A percentile compares a stretch with the other conserved stretches of the same genome.
Conservation (phyloP, 2,888 invertebrate species). For the Volucella bombylans region DNA sequence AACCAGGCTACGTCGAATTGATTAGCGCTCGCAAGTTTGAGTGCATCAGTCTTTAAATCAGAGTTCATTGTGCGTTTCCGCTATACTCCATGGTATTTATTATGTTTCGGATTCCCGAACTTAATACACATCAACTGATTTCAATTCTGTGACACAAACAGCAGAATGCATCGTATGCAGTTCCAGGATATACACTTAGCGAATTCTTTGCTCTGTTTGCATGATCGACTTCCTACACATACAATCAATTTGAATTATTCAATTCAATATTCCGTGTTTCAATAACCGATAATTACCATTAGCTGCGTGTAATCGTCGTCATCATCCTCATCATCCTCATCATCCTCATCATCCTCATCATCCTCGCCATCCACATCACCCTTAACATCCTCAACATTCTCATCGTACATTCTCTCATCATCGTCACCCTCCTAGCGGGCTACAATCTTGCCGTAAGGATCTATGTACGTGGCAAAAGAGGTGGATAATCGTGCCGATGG, state of each 20-base stretch:
- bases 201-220: too few species aligned
- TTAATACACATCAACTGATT: too few species aligned
- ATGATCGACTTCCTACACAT: not conserved
- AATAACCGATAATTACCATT: slow-evolving; percentile 71
- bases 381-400: not conserved
- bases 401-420: not conserved
- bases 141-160: too few species aligned
- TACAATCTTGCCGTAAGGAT: slow-evolving; percentile 23
- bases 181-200: too few species aligned
- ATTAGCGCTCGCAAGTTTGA: too few species aligned
- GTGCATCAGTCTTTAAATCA: too few species aligned
- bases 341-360: slow-evolving; percentile 18
- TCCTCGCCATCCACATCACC: not conserved
- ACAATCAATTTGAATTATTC: slow-evolving; percentile 68
- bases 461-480: not conserved
- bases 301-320: slow-evolving; percentile 65
- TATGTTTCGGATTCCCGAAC: too few species aligned
- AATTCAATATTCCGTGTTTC: slow-evolving; percentile 70
- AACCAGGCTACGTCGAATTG: too few species aligned
- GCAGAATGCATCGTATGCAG: too few species aligned
- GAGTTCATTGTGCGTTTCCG: too few species aligned
- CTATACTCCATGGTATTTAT: too few species aligned
- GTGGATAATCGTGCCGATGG: not conserved
- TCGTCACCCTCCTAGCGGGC: slow-evolving; percentile 1
- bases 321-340: slow-evolving; percentile 40